Percentiles rank a stretch among this genome's conserved stretches.
These are phyloP conservation scores for Neomonachus schauinslandi DNA, from an alignment of 2,113 vertebrate species.

Conservation along the genomic window DNA sequence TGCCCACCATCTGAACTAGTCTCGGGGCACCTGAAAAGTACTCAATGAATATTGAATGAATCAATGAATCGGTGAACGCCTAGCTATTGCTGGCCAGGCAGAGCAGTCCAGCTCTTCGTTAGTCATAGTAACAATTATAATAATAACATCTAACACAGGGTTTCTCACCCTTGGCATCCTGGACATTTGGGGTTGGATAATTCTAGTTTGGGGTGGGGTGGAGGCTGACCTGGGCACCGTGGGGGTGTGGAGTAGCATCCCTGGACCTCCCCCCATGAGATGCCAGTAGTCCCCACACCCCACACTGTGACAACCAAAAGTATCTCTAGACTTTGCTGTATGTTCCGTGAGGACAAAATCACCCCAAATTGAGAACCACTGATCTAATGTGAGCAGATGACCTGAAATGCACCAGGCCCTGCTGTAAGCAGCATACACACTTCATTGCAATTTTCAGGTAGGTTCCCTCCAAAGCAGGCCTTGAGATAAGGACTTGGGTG, in stretches of 20 bases:
- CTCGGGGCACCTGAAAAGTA: not conserved
- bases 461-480: not conserved
- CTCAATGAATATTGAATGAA: not conserved
- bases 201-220: too few relatives aligned
- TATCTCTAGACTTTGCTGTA: not conserved
- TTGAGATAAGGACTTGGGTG: not conserved
- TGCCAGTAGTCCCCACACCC: not conserved
- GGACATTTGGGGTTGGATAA: not conserved
- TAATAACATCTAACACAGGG: too few relatives aligned
- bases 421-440: not conserved
- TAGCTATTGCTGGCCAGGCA: not conserved
- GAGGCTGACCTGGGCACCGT: too few relatives aligned
- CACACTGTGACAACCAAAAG: not conserved
- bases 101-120: fast-evolving
- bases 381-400: not conserved
- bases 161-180: not conserved
- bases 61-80: not conserved
- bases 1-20: not conserved
- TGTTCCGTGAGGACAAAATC: not conserved
- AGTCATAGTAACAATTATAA: not conserved
- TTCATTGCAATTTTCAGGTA: not conserved
- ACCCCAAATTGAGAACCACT: not conserved
- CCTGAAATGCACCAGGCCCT: not conserved
- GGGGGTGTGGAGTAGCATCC: not conserved
- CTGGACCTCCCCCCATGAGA: not conserved